A percentile compares a stretch with the other conserved stretches of the same genome.
These are phyloP conservation scores for Platygyra sinensis DNA, from an alignment of 64 coral and sea anemone species.

Conservation along the genomic window DNA sequence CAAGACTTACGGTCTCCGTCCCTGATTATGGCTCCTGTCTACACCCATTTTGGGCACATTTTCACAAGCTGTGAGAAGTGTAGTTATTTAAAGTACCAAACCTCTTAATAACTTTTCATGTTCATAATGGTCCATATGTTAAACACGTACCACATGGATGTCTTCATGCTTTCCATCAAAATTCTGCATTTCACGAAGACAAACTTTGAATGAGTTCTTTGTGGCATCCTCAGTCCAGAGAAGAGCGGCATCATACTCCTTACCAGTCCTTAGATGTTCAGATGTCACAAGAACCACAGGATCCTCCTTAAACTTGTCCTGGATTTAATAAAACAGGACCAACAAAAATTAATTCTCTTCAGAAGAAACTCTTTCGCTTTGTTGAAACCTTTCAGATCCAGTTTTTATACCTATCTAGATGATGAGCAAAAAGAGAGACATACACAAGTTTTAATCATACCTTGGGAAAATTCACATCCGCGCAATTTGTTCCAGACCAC, in stretches of 20 bases:
- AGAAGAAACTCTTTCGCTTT: too few species aligned
- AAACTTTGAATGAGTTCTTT: conserved; percentile 44
- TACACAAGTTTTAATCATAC: not conserved
- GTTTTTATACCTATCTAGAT: too few species aligned
- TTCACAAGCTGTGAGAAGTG: too few species aligned
- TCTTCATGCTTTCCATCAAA: conserved; percentile 59
- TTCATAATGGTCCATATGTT: not conserved
- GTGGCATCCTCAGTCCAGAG: conserved; percentile 51
- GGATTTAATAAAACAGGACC: not conserved
- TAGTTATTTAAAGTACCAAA: too few species aligned
- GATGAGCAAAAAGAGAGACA: too few species aligned
- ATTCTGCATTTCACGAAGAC: conserved; percentile 54
- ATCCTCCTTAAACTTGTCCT: conserved; percentile 30
- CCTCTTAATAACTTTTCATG: not conserved
- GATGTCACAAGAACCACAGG: conserved; percentile 45
- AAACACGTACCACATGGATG: conserved; percentile 48
- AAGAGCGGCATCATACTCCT: conserved; percentile 37
- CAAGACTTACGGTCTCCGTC: too few species aligned
- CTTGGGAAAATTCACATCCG: conserved; percentile 36
- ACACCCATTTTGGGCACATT: too few species aligned
- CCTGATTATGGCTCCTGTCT: too few species aligned
- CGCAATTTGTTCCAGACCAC: conserved; percentile 63
- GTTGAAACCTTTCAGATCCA: too few species aligned
- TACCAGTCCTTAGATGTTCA: conserved; percentile 21
- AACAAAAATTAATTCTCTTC: too few species aligned